Conservation (phyloP, 2,797 vertebrate genomes). For the Etheostoma perlongum region DNA sequence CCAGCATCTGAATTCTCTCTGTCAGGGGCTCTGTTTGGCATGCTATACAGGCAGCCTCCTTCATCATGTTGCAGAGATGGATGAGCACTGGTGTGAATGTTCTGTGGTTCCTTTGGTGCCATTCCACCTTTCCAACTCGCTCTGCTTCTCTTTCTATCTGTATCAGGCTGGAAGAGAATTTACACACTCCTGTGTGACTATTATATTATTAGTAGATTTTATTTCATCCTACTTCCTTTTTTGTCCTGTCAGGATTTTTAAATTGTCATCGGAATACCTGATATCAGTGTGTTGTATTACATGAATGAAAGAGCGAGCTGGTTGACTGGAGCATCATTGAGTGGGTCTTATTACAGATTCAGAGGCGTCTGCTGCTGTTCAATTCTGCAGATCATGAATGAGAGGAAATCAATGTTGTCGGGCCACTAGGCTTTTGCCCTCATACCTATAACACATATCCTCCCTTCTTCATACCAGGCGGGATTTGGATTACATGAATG, state of each 20-base stretch:
- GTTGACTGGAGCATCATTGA: slow-evolving; percentile 55
- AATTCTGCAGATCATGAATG: slow-evolving; percentile 38
- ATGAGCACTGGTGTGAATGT: slow-evolving; percentile 71
- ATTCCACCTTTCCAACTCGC: slow-evolving; percentile 60
- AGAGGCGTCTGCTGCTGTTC: slow-evolving; percentile 42
- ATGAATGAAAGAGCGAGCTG: slow-evolving; percentile 31
- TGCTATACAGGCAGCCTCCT: slow-evolving; percentile 58
- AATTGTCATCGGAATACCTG: slow-evolving; percentile 3
- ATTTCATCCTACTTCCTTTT: not conserved
- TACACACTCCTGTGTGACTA: slow-evolving; percentile 11
- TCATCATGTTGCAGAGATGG: slow-evolving; percentile 72
- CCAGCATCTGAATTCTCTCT: slow-evolving; percentile 55
- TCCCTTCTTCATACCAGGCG: slow-evolving; percentile 39
- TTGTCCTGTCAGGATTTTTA: not conserved
- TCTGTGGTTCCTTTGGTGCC: slow-evolving; percentile 68
- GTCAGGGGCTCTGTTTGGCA: slow-evolving; percentile 69
- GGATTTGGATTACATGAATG: slow-evolving; percentile 56
- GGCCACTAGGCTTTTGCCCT: slow-evolving; percentile 27
- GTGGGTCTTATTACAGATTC: slow-evolving; percentile 65
- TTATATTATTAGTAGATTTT: slow-evolving; percentile 10
- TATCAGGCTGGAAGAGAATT: slow-evolving; percentile 41
- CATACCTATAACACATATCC: slow-evolving; percentile 15
- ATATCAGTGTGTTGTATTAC: not conserved
- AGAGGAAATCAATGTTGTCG: slow-evolving; percentile 63
- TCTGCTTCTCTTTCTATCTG: slow-evolving; percentile 39